phyloP scores from a whole-genome alignment of 2,797 vertebrate species.

The Pseudomugil tenellus region DNA sequence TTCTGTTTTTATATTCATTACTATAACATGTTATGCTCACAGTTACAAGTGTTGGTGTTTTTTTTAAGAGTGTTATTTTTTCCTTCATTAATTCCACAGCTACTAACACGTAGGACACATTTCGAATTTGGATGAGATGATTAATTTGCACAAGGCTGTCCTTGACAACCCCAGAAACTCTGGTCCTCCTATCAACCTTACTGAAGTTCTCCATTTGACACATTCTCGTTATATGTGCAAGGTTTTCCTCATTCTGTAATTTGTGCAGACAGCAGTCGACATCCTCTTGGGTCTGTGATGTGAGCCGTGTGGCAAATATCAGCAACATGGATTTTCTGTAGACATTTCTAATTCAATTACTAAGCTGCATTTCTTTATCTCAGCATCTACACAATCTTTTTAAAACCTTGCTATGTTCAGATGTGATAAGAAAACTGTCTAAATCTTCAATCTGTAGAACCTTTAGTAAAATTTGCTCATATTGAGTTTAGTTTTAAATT shows the following conservation, averaged over 20 bases:
- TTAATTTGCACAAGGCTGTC: not conserved
- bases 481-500: not conserved
- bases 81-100: not conserved
- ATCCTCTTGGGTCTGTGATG: slow-evolving; percentile 31
- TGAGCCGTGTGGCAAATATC: slow-evolving; percentile 9
- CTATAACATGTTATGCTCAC: not conserved
- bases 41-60: not conserved
- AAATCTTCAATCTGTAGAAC: not conserved
- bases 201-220: not conserved
- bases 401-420: not conserved
- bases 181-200: not conserved
- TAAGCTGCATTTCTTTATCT: slow-evolving; percentile 4
- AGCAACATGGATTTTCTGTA: not conserved
- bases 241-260: slow-evolving; percentile 20
- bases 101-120: not conserved
- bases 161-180: not conserved
- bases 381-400: slow-evolving; percentile 4
- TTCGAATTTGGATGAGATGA: not conserved
- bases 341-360: slow-evolving; percentile 7
- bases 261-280: slow-evolving; percentile 21
- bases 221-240: not conserved
- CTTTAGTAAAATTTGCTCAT: not conserved
- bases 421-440: not conserved
- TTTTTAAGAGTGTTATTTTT: not conserved
- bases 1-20: not conserved